Percentiles rank a stretch among this genome's conserved stretches.
Conservation (phyloP, 1,140 invertebrate genomes). For the Cephus cinctus region DNA sequence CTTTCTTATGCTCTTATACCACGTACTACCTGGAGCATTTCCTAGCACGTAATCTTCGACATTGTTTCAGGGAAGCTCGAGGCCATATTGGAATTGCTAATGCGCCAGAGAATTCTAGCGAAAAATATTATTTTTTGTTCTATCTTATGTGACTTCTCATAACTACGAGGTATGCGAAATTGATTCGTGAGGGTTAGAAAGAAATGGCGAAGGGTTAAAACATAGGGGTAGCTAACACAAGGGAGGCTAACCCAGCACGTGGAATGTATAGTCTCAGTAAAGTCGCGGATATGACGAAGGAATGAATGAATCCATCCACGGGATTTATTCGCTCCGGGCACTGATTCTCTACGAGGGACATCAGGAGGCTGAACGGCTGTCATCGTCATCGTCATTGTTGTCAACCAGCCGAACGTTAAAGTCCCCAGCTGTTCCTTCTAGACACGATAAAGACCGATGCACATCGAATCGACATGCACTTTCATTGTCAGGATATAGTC, state of each 20-base stretch:
- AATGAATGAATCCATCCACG: conserved; percentile 34
- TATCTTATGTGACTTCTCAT: too few species aligned
- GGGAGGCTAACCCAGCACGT: too few species aligned
- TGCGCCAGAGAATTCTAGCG: too few species aligned
- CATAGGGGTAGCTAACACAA: too few species aligned
- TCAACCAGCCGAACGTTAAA: conserved; percentile 36
- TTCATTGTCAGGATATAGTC: too few species aligned
- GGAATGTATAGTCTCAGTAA: too few species aligned
- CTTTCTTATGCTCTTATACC: conserved; percentile 4
- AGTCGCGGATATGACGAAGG: background rate
- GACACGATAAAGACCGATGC: too few species aligned
- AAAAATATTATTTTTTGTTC: too few species aligned
- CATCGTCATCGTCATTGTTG: conserved; percentile 40
- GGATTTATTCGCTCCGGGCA: conserved; percentile 35
- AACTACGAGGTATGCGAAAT: too few species aligned
- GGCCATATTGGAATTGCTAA: conserved; percentile 46
- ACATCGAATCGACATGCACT: too few species aligned
- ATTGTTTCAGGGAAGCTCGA: conserved; percentile 45
- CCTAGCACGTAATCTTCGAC: conserved; percentile 47
- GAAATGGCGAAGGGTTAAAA: conserved; percentile 24
- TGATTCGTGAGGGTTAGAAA: too few species aligned
- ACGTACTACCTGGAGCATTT: conserved; percentile 3
- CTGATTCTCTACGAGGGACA: conserved; percentile 31
- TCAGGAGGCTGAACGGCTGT: conserved; percentile 34
- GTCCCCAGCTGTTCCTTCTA: conserved; percentile 6